phyloP scores from a whole-genome alignment of 1,140 invertebrate species.

The Berghia stephanieae region DNA sequence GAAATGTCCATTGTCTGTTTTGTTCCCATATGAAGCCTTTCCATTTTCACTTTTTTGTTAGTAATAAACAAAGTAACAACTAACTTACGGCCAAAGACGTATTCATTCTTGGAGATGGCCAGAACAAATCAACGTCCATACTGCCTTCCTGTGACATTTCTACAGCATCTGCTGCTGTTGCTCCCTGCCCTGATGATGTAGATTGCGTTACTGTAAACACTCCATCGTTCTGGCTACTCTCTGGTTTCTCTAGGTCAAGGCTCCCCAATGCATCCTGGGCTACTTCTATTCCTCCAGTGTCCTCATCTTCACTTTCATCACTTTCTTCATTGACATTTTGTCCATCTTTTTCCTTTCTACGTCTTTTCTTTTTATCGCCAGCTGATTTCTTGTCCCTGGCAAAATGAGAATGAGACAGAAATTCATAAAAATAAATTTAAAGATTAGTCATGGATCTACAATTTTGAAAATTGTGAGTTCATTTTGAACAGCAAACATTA shows the following conservation, averaged over 20 bases:
- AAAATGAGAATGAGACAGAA: not conserved
- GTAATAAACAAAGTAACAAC: constrained; percentile 12
- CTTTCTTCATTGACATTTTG: constrained; percentile 50
- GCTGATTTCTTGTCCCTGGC: constrained; percentile 43
- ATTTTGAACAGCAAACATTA: too few relatives aligned
- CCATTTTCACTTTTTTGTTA: too few relatives aligned
- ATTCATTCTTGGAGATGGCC: constrained; percentile 82
- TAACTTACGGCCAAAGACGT: constrained; percentile 75
- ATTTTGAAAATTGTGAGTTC: too few relatives aligned
- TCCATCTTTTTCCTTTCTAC: constrained; percentile 52
- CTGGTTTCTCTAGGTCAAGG: constrained; percentile 52
- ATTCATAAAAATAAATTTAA: too few relatives aligned
- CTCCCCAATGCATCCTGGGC: constrained; percentile 47
- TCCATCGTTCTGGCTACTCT: constrained; percentile 70
- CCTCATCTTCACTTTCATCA: constrained; percentile 43
- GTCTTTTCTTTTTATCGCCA: constrained; percentile 49
- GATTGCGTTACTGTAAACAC: constrained; percentile 72
- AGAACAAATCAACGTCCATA: constrained; percentile 64
- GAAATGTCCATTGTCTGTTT: too few relatives aligned
- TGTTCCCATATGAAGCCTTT: too few relatives aligned
- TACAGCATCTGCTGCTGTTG: not conserved
- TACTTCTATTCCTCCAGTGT: constrained; percentile 39
- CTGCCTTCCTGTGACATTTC: constrained; percentile 2
- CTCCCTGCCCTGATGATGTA: constrained; percentile 21
- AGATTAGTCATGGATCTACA: too few relatives aligned